Conservation (phyloP, 2,797 vertebrate genomes). For the Cygnus olor region DNA sequence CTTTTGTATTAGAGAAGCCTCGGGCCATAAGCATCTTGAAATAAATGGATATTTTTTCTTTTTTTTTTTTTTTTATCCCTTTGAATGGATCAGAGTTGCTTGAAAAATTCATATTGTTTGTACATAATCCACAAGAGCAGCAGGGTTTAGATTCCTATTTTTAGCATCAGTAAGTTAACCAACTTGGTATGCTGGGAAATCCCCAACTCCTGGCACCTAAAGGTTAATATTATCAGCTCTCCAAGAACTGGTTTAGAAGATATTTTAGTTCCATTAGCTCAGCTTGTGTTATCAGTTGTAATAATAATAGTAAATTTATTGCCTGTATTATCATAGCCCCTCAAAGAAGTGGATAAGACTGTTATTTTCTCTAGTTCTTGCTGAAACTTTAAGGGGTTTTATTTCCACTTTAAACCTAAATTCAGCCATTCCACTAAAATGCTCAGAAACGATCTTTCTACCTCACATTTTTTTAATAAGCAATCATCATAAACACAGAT, state of each 20-base stretch:
- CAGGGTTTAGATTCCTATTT: slow-evolving; percentile 16
- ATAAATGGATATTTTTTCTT: slow-evolving; percentile 23
- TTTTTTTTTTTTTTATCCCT: slow-evolving; percentile 12
- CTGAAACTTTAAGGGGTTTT: background rate
- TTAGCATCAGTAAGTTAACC: slow-evolving; percentile 14
- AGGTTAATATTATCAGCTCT: slow-evolving; percentile 43
- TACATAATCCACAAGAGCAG: background rate
- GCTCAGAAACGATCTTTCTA: background rate
- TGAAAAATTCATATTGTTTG: slow-evolving; percentile 15
- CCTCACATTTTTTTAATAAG: background rate
- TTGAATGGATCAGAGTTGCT: slow-evolving; percentile 13
- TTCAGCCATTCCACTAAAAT: background rate
- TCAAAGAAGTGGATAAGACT: slow-evolving; percentile 6
- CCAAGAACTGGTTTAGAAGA: slow-evolving; percentile 14
- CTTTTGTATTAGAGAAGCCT: slow-evolving; percentile 49
- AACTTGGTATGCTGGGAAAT: slow-evolving; percentile 13
- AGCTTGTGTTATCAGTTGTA: slow-evolving; percentile 40
- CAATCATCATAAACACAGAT: background rate
- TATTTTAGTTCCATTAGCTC: slow-evolving; percentile 45
- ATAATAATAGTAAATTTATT: slow-evolving; percentile 54
- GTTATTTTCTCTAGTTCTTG: background rate
- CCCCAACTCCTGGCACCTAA: slow-evolving; percentile 36
- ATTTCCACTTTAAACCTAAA: background rate
- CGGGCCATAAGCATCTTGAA: slow-evolving; percentile 28
- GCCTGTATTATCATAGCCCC: background rate